Evolutionary conservation across 1,140 invertebrate species (phyloP), one percentile per base, ranked within the genome.

Genomic region (Orius laevigatus): DNA sequence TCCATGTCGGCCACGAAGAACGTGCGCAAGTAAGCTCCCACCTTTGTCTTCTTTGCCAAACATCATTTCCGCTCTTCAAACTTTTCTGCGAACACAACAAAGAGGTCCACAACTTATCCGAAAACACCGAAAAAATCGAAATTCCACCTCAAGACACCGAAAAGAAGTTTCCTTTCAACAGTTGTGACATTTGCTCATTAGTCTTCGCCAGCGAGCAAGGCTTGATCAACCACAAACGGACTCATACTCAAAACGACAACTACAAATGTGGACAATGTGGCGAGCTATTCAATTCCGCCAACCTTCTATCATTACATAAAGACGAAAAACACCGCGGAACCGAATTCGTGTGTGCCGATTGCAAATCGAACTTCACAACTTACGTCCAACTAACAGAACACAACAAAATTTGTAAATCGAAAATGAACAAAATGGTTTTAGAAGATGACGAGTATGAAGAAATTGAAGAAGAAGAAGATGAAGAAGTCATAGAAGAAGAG

Each of bases 1-100:
- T 75, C 33, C 74, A 76, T 55, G 68, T 70, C 19, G 69, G 65
- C 64, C 53, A 64, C 56, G 62, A 57, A 48, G 5, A 55, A 48
- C 58, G 59, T 46, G 61, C 66, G 52, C 53, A 56, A 9, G 55
- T 58, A 25, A 9, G 9, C 6, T 14, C 15, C n/a, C 51, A 53
- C 19, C 34, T 35, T n/a, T 53, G 25, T 59, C 55, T 57, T 65
- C 63, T 50, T 53, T 60, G 15, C 62, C 58, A 5, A 66, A 62
- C 36, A 19, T 10, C 25, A 11, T 53, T 49, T 40, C 59, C 63
- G 8, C 55, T 57, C n/a, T 63, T 55, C 45, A 63, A 65, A 10
- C 57, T 60, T 6, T 62, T 57, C 5, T 61, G 63, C 2, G 61
- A 64, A 1, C 62, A 62, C 18, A 45, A 65, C 0, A 52, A 57